Conservation (phyloP, 2,113 vertebrate species). For the Etia nguti region DNA sequence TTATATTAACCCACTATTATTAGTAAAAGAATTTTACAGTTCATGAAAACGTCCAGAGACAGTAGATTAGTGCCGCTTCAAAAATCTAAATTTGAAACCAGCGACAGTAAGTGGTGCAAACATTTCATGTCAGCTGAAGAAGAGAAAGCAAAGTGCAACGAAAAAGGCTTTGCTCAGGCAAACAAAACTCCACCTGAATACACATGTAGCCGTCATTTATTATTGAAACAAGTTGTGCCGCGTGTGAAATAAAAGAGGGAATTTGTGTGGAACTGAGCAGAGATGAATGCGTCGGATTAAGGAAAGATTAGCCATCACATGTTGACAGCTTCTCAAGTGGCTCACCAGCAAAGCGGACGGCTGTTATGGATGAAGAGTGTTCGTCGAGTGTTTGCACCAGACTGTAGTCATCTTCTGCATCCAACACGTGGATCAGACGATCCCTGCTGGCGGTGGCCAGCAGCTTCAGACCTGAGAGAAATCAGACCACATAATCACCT, state of each 20-base stretch:
- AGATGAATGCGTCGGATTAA: conserved; percentile 18
- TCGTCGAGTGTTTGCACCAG: conserved; percentile 92
- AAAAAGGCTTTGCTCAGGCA: background rate
- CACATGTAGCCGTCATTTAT: background rate
- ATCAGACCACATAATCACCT: background rate
- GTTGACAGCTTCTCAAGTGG: conserved; percentile 43
- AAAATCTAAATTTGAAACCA: background rate
- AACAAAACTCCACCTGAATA: background rate
- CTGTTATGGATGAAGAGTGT: conserved; percentile 94
- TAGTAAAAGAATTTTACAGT: background rate
- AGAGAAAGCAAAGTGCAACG: background rate
- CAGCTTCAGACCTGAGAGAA: conserved; percentile 83
- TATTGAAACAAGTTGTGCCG: conserved; percentile 1
- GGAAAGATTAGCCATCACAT: conserved; percentile 37
- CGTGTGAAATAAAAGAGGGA: background rate
- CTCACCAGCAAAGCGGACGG: conserved; percentile 93
- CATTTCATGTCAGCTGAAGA: background rate
- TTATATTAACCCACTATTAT: background rate
- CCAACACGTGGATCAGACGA: conserved; percentile 89
- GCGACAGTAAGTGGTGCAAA: background rate
- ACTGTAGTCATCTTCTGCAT: conserved; percentile 85
- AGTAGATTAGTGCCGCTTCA: background rate
- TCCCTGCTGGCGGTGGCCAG: conserved; percentile 92
- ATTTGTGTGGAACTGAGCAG: background rate
- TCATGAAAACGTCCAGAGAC: background rate